Base-by-base conservation (phyloP, 2,888 invertebrate genomes). In the Watsonalla binaria region DNA sequence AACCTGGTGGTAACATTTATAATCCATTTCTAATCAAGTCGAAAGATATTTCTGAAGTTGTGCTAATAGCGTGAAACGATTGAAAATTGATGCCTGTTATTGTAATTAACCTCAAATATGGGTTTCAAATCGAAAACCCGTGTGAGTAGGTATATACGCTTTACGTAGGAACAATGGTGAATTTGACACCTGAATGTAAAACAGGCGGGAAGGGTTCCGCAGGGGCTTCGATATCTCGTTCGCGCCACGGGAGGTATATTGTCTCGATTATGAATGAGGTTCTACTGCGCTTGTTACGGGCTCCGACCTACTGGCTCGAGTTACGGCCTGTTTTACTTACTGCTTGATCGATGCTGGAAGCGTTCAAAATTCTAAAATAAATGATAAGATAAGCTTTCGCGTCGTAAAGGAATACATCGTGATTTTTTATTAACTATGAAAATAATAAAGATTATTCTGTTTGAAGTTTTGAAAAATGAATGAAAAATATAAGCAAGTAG, bases 111-210 rank as follows among this genome's bases (percentile, higher is more conserved):
- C 11, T 42, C 42, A 9, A 11, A 42, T 11, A 42, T 42, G 8
- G 2, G 11, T 9, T 11, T 42, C 9, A 11, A 42, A 42, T 9
- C 11, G 11, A 42, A 42, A 42, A 42, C 42, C 42, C 8, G 42
- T 11, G 42, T 42, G 42, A 42, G 24, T 24, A 24, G 24, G 24
- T 24, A 42, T 42, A 42, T 11, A 42, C 11, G 37, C 42, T 11
- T 11, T 42, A 42, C 9, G 11, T 9, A 42, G 42, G 11, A 68
- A 68, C 69, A 72, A 74, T 70, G 65, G 74, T 66, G 68, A 70
- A 77, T 74, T 76, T 76, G 78, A 78, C 73, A 74, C 66, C 65
- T 63, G 59, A 68, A 68, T 66, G 68, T 65, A 60, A 62, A 60
- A 62, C 63, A 65, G 51, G 51, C 57, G 54, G 47, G 51, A 46